Evolutionary conservation across 2,888 invertebrate genomes (phyloP).

Genomic region (Andrena camellia): DNA sequence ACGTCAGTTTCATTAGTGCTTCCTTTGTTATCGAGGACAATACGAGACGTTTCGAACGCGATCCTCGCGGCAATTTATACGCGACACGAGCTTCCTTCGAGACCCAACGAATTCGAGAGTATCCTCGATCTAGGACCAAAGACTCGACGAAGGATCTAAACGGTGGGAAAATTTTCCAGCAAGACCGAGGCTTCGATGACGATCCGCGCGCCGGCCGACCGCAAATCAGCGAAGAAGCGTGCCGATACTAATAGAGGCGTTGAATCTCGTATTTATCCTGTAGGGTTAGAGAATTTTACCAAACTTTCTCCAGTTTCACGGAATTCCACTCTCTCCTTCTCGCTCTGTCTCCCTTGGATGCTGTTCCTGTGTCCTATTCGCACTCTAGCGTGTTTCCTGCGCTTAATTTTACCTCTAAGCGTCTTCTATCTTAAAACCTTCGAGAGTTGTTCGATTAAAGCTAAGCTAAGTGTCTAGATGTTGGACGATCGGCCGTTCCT

Average conservation of each 20-base stretch:
- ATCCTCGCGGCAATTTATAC: conserved; percentile 32
- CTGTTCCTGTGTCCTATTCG: not conserved
- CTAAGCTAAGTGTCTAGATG: conserved; percentile 48
- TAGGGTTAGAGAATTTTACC: conserved; percentile 42
- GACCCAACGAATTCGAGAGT: conserved; percentile 66
- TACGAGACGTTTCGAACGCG: conserved; percentile 19
- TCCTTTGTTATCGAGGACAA: conserved; percentile 21
- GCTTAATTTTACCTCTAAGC: conserved; percentile 29
- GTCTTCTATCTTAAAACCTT: conserved; percentile 44
- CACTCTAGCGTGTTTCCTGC: conserved; percentile 6
- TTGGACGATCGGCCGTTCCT: conserved; percentile 30
- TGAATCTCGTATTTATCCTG: conserved; percentile 65
- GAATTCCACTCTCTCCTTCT: conserved; percentile 13
- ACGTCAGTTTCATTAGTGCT: not conserved
- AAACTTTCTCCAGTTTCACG: conserved; percentile 40
- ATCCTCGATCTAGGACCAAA: conserved; percentile 70
- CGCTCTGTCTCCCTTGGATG: conserved; percentile 20
- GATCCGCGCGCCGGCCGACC: conserved; percentile 56
- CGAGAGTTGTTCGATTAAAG: conserved; percentile 45
- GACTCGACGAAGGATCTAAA: conserved; percentile 59
- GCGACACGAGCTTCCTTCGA: conserved; percentile 60
- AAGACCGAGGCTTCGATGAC: conserved; percentile 41
- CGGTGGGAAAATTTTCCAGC: conserved; percentile 59
- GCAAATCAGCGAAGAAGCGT: conserved; percentile 46
- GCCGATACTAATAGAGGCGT: conserved; percentile 51